Evolutionary conservation across 2,113 vertebrate species (phyloP).

Genomic region (Corapipo altera): DNA sequence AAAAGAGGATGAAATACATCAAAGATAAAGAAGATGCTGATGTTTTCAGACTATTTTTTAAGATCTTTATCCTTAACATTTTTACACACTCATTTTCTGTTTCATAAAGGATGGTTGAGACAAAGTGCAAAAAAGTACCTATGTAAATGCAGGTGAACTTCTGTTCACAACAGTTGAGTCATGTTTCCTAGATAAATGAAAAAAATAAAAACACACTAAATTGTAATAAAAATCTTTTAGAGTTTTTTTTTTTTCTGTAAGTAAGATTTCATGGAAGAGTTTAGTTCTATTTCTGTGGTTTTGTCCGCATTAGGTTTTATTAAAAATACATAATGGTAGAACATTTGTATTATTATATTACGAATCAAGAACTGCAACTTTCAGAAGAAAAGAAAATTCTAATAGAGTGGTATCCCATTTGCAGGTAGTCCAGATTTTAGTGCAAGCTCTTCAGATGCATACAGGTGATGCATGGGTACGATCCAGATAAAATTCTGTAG

Average conservation of each 20-base stretch:
- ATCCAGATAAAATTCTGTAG: not conserved
- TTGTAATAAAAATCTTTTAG: not conserved
- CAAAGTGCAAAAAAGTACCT: not conserved
- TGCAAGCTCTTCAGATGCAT: not conserved
- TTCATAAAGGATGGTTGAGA: not conserved
- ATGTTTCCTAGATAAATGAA: not conserved
- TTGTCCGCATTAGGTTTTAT: not conserved
- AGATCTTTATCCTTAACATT: not conserved
- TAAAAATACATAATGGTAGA: not conserved
- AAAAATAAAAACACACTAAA: not conserved
- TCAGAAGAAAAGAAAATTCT: not conserved
- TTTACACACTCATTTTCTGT: not conserved
- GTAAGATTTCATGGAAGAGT: not conserved
- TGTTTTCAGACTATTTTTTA: not conserved
- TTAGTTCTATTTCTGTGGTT: not conserved
- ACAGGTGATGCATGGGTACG: not conserved
- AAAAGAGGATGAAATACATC: not conserved
- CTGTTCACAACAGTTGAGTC: not conserved
- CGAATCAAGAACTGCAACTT: not conserved
- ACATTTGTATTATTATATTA: not conserved
- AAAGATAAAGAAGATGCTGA: not conserved
- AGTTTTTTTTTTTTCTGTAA: not conserved
- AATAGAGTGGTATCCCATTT: not conserved
- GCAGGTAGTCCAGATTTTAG: not conserved
- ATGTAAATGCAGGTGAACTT: not conserved